These are phyloP conservation scores for Drosophila takahashii DNA, from an alignment of 1,140 invertebrate species.

Conservation along the genomic window DNA sequence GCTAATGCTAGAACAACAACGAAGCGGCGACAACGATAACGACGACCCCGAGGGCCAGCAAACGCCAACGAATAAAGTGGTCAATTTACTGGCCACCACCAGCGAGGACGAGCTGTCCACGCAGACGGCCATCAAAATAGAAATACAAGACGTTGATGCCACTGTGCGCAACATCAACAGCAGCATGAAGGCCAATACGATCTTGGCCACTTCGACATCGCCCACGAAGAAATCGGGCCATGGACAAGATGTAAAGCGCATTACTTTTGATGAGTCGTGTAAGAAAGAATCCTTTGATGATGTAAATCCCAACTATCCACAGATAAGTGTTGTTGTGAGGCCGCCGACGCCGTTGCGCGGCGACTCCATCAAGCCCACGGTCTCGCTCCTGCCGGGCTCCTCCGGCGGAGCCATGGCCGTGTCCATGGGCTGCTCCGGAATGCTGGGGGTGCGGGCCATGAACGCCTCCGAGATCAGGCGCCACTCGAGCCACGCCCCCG, in stretches of 20 bases:
- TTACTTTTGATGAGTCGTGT: conserved; percentile 85
- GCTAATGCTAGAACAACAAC: conserved; percentile 66
- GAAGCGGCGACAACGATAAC: conserved; percentile 23
- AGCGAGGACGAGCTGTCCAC: conserved; percentile 83
- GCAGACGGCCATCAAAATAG: conserved; percentile 75
- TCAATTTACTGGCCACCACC: conserved; percentile 44
- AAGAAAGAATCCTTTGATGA: conserved; percentile 85
- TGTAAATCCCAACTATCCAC: conserved; percentile 85
- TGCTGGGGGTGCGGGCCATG: conserved; percentile 63
- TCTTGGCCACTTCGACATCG: conserved; percentile 60
- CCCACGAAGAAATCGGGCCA: conserved; percentile 76
- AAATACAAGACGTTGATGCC: conserved; percentile 66
- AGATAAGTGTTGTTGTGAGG: conserved; percentile 89
- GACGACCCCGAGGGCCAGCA: conserved; percentile 24
- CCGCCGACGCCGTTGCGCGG: conserved; percentile 88
- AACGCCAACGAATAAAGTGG: conserved; percentile 57
- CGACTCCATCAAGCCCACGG: conserved; percentile 67
- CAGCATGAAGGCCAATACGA: conserved; percentile 34
- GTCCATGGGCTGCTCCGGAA: conserved; percentile 48
- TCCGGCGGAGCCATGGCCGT: conserved; percentile 46
- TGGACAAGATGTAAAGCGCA: conserved; percentile 84
- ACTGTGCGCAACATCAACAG: conserved; percentile 46
- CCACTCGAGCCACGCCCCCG: conserved; percentile 83
- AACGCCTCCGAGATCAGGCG: conserved; percentile 73
- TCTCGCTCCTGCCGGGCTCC: conserved; percentile 34